A percentile compares a stretch with the other conserved stretches of the same genome.
These are phyloP conservation scores for Ochotona curzoniae DNA, from an alignment of 2,113 vertebrate genomes.

Conservation along the genomic window DNA sequence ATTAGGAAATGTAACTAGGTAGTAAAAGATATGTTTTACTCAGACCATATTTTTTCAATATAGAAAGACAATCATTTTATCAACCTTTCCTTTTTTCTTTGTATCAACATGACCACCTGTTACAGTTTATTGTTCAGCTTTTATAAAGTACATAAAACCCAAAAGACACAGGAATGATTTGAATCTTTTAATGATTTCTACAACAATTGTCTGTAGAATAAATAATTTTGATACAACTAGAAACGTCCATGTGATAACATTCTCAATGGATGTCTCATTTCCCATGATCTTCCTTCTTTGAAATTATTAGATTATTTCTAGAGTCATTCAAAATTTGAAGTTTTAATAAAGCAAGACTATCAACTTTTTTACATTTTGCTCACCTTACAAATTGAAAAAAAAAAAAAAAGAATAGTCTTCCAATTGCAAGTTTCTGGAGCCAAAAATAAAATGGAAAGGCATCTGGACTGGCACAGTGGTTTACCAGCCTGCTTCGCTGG, in stretches of 20 bases:
- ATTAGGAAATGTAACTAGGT: constrained; percentile 30
- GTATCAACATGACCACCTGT: background rate
- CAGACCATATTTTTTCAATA: background rate
- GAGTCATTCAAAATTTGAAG: background rate
- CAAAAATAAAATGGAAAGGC: background rate
- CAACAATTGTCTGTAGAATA: background rate
- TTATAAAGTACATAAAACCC: background rate
- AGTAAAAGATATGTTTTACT: background rate
- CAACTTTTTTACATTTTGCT: background rate
- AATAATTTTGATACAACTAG: background rate
- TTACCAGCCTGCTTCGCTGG: too few relatives aligned
- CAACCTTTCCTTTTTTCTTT: background rate
- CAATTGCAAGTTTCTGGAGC: background rate
- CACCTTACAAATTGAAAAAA: background rate
- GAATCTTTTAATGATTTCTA: background rate
- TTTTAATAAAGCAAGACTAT: background rate
- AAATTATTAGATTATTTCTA: background rate
- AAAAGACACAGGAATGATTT: background rate
- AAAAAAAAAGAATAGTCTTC: background rate
- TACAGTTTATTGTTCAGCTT: background rate
- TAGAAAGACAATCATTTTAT: background rate
- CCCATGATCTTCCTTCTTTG: background rate
- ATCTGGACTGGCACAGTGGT: too few relatives aligned
- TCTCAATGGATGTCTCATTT: background rate
- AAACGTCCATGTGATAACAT: background rate